Conservation (phyloP, 2,888 invertebrate species). For the Philhelius pedissequus region DNA sequence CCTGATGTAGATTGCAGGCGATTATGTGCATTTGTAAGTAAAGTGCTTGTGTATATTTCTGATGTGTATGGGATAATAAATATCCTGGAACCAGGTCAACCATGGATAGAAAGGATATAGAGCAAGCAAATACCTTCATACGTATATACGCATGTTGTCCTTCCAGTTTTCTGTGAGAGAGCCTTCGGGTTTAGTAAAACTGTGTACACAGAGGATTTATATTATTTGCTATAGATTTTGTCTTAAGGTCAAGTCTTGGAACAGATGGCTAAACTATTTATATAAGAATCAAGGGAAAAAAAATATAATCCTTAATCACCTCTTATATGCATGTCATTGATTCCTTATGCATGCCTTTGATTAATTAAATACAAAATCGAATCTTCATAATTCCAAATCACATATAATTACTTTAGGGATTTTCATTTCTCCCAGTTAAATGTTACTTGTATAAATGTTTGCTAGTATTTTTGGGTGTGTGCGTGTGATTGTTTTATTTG, state of each 20-base stretch:
- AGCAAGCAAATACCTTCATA: neutral
- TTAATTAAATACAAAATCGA: neutral
- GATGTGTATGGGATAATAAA: constrained; percentile 17
- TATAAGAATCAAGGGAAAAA: neutral
- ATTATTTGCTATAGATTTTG: constrained; percentile 3
- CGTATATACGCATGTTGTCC: neutral
- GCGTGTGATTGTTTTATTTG: neutral
- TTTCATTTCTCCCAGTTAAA: constrained; percentile 14
- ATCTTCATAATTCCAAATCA: constrained; percentile 55
- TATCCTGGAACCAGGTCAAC: constrained; percentile 39
- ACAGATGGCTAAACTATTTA: neutral
- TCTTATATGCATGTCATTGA: neutral
- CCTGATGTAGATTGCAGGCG: constrained; percentile 31
- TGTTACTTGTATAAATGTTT: neutral
- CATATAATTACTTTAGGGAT: constrained; percentile 54
- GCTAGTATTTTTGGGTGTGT: neutral
- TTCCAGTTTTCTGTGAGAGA: neutral
- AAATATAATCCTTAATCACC: neutral
- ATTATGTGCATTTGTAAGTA: constrained; percentile 27
- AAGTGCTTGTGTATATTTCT: neutral
- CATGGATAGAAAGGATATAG: neutral
- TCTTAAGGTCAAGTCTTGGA: constrained; percentile 17
- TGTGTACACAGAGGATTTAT: neutral
- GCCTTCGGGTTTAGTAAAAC: neutral
- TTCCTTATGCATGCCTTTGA: neutral